These are phyloP conservation scores for Todiramphus chloris DNA, from an alignment of 2,113 vertebrate genomes.

Conservation along the genomic window DNA sequence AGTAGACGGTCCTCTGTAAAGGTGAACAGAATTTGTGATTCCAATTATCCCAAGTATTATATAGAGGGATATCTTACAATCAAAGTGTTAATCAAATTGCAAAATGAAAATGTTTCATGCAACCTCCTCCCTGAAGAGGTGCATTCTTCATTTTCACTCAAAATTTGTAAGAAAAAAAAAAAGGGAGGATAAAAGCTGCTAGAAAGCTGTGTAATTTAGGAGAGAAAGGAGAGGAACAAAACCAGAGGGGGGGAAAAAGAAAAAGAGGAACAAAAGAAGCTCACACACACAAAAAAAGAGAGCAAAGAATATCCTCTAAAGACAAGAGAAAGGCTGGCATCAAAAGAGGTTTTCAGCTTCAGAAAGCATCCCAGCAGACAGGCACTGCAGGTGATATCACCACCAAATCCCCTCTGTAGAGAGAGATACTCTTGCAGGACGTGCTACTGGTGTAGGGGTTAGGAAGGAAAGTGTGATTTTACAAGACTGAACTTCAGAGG, in stretches of 20 bases:
- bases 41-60: background rate
- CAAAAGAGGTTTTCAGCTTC: slow-evolving; percentile 15
- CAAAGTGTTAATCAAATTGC: background rate
- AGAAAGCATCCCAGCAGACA: background rate
- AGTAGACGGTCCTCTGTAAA: background rate
- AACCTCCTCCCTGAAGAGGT: background rate
- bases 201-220: slow-evolving; percentile 25
- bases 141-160: slow-evolving; percentile 18
- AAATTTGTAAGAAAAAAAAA: background rate
- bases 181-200: slow-evolving; percentile 18
- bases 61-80: background rate
- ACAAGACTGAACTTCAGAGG: background rate
- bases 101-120: background rate
- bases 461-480: background rate
- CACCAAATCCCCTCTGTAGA: background rate
- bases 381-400: background rate
- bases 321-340: background rate
- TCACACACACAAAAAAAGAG: background rate
- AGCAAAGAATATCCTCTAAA: background rate
- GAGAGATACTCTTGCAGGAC: background rate
- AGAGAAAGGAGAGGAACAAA: slow-evolving; percentile 13
- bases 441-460: background rate
- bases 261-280: slow-evolving; percentile 19
- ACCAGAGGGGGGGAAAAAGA: background rate
- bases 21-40: background rate